Percentiles rank a stretch among this genome's conserved stretches.
These are phyloP conservation scores for Tetrapedia diversipes DNA, from an alignment of 2,888 invertebrate genomes.

Conservation along the genomic window DNA sequence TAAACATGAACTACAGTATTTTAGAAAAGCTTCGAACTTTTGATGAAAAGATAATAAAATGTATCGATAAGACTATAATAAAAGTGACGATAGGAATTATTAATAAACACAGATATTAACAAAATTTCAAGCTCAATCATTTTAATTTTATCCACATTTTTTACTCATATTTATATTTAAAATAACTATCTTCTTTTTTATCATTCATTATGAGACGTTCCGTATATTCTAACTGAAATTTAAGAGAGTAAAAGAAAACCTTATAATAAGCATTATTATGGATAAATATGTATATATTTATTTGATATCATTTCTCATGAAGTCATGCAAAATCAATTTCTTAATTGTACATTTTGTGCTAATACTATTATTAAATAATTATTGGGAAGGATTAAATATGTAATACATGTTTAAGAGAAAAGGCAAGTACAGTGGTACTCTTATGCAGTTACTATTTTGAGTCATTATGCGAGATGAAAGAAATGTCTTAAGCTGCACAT, in stretches of 20 bases:
- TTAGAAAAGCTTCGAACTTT: no score
- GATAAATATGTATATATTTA: no score
- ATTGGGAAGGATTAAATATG: not conserved
- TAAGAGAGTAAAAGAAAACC: constrained; percentile 8
- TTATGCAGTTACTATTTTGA: constrained; percentile 15
- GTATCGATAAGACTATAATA: no score
- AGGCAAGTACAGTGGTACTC: not conserved
- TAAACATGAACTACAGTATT: no score
- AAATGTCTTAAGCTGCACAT: not conserved
- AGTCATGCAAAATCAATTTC: constrained; percentile 20
- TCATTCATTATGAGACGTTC: not conserved
- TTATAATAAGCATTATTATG: constrained; percentile 7
- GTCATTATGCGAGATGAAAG: constrained; percentile 2
- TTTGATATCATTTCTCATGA: constrained; percentile 16
- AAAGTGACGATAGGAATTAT: no score
- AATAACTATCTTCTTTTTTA: not conserved
- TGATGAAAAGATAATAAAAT: no score
- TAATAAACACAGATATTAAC: not conserved
- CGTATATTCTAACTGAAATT: not conserved
- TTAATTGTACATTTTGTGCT: constrained; percentile 23
- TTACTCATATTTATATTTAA: not conserved
- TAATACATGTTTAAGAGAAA: not conserved
- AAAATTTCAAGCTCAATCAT: not conserved
- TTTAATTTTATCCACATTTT: not conserved
- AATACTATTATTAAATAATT: constrained; percentile 26